These are phyloP conservation scores for Mormyrus iriodes DNA, from an alignment of 2,113 vertebrate species.

Conservation along the genomic window DNA sequence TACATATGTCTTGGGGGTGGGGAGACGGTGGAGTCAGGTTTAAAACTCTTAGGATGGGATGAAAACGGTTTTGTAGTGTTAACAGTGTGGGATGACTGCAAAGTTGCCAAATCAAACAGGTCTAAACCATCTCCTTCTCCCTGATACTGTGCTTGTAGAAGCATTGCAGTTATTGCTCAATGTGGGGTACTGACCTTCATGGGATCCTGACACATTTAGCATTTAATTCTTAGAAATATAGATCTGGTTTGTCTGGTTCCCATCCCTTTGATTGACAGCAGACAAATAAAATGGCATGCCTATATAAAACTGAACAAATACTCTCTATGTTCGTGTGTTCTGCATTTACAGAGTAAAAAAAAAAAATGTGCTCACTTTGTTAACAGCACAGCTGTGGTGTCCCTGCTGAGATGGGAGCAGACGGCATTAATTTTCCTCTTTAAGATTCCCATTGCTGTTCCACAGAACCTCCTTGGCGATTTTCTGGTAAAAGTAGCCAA, in stretches of 20 bases:
- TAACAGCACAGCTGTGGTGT: not conserved
- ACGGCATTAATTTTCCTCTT: not conserved
- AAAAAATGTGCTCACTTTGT: not conserved
- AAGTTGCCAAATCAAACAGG: not conserved
- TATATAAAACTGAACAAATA: not conserved
- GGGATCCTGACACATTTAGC: not conserved
- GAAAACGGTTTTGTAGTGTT: not conserved
- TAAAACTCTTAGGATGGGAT: not conserved
- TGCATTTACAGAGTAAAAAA: not conserved
- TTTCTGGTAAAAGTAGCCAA: not conserved
- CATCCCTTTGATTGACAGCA: not conserved
- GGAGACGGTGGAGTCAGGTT: not conserved
- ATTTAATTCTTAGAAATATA: not conserved
- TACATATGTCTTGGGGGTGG: slow-evolving; percentile 21
- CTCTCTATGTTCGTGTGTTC: not conserved
- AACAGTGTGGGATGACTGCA: not conserved
- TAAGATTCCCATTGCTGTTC: not conserved
- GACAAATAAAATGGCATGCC: not conserved
- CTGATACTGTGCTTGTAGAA: not conserved
- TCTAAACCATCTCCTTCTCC: not conserved
- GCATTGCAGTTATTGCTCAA: not conserved
- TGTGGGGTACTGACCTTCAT: not conserved
- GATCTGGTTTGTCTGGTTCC: not conserved
- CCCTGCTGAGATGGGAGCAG: not conserved
- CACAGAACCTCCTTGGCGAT: not conserved